Base-by-base conservation (phyloP, 2,888 invertebrate species). In the Lumbricus terrestris region DNA sequence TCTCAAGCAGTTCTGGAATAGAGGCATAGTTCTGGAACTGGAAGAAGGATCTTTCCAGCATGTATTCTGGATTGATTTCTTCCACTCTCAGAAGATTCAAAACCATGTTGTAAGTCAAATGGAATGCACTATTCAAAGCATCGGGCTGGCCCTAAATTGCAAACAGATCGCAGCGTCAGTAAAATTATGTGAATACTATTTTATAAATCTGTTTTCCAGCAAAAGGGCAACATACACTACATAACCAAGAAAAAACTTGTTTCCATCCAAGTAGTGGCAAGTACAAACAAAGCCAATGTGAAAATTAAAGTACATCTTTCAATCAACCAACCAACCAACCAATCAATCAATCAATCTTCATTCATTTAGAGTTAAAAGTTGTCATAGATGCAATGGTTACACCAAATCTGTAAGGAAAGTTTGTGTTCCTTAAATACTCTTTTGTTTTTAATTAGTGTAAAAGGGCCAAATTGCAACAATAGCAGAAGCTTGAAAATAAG, bases 101-200 rank as follows among this genome's bases (percentile, higher is more conserved):
- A 8, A 99, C 99, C 99, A 99, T 99, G 95, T 99, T 99, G 95
- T 99, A 99, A 0, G 99, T 99, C 91, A 99, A 96, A 95, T 99
- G 99, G 95, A 99, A 99, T 0, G 99, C 99, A 0, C 99, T 99
- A 95, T 99, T 99, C 91, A 99, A 97, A 0, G 98, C 97, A 95
- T 99, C 99, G 0, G 99, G 97, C 93, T 97, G 96, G 37, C 99
- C 99, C 96, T 98, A 97, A 11, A 97, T 23, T 33, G 34, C 0
- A 29, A 69, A 37, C n/a, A 88, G 33, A 88, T 13, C 1, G n/a
- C 35, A n/a, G 16, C 35, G 34, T 88, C 38, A 88, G 23, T 29
- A 37, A 88, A 38, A 38, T 34, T 69, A 69, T n/a, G 29, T 69
- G 0, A 69, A 69, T 11, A 69, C 2, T 29, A 69, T 69, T 69